These are phyloP conservation scores for Schlechtendalia chinensis DNA, from an alignment of 1,140 invertebrate genomes.

Conservation along the genomic window DNA sequence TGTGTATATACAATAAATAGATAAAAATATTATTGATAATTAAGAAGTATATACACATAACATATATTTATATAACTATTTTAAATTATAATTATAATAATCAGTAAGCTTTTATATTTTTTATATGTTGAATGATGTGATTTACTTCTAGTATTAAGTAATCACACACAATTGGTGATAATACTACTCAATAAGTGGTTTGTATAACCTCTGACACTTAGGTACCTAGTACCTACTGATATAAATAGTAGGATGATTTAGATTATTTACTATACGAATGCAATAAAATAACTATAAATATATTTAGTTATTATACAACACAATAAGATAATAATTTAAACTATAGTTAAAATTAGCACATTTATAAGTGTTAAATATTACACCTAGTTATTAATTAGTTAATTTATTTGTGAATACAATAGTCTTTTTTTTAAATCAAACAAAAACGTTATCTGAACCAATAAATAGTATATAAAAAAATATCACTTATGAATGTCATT, in stretches of 20 bases:
- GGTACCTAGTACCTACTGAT: not conserved
- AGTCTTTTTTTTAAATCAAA: not conserved
- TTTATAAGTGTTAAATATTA: slow-evolving; percentile 3
- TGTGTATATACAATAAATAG: too few species aligned
- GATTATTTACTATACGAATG: not conserved
- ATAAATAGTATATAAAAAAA: not conserved
- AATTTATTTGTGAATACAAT: slow-evolving; percentile 7
- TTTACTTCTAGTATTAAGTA: not conserved
- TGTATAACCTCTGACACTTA: not conserved
- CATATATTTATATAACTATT: too few species aligned
- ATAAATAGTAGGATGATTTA: not conserved
- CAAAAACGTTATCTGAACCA: not conserved
- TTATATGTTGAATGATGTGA: not conserved
- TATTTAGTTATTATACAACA: not conserved
- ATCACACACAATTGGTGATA: not conserved
- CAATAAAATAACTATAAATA: not conserved
- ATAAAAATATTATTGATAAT: too few species aligned
- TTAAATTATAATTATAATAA: not conserved
- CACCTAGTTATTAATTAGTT: not conserved
- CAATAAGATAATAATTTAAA: not conserved
- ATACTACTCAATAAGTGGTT: not conserved
- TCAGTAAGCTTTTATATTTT: not conserved
- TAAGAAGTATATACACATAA: too few species aligned
- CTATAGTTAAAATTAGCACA: not conserved
- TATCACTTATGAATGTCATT: not conserved